Evolutionary conservation across 2,113 vertebrate genomes (phyloP), one percentile per base, ranked within the genome.

Genomic region (Delphinus delphis): DNA sequence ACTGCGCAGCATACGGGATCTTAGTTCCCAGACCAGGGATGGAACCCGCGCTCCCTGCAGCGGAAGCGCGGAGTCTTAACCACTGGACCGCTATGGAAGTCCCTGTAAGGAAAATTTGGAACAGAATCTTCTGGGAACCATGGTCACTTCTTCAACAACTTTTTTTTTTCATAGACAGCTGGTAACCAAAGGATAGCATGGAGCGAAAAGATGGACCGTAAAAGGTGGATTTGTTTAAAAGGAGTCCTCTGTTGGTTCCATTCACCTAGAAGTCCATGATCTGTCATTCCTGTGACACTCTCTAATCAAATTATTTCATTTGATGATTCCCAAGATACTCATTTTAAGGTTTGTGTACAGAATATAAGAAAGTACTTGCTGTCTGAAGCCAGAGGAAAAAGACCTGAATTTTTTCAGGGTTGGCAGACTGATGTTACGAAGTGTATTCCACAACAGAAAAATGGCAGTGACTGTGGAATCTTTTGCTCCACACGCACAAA

Each of bases 361-460:
- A 99, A 99, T 97, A 99, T 99, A 96, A 98, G 99, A 98, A 99
- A 99, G 98, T 99, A 99, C 98, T 99, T 99, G 98, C 98, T 99
- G 98, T 99, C 99, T 77, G 99, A 99, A 99, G 99, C 99, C 58
- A 99, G 98, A 98, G 99, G 99, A 96, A 99, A 99, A 98, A 99
- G 98, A 80, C 97, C 98, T 0, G 98, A 98, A 88, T 99, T 99
- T 98, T 99, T 99, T 98, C 99, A 99, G 98, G 99, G 99, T 92
- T 99, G 99, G 99, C 99, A 99, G 98, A 99, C 99, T 92, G 98
- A 98, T 97, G 99, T 99, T 97, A 99, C 99, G 95, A 99, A 99
- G 99, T 99, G 99, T 94, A 99, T 99, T 98, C 99, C 99, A 99
- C 99, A 99, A 98, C 99, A 99, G 99, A 99, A 99, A 98, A 99